A percentile compares a stretch with the other conserved stretches of the same genome.
These are phyloP conservation scores for Rousettus leschenaultii DNA, from an alignment of 2,113 vertebrate genomes.

Conservation along the genomic window DNA sequence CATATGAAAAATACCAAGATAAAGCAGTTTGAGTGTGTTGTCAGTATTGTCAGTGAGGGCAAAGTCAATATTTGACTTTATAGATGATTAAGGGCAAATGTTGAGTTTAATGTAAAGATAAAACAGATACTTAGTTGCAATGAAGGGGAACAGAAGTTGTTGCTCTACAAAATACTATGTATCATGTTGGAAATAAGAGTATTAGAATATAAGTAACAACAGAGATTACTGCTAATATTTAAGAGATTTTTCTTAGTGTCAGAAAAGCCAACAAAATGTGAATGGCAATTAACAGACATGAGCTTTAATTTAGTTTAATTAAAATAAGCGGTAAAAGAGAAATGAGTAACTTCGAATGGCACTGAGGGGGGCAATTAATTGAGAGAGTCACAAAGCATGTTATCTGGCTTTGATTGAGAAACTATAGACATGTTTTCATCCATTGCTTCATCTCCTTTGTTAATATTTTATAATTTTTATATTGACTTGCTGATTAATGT, in stretches of 20 bases:
- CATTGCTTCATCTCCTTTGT: not conserved
- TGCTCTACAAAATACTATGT: not conserved
- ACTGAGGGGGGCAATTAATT: not conserved
- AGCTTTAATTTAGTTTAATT: conserved; percentile 40
- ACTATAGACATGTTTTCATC: not conserved
- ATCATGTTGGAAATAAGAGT: conserved; percentile 3
- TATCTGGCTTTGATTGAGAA: conserved; percentile 31
- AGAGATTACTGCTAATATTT: not conserved
- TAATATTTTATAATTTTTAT: conserved; percentile 47
- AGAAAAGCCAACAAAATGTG: conserved; percentile 44
- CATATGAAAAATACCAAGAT: not conserved
- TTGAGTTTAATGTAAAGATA: not conserved
- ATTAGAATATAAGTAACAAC: conserved; percentile 16
- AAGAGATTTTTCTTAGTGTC: not conserved
- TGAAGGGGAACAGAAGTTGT: conserved; percentile 48
- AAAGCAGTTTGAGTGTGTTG: conserved; percentile 33
- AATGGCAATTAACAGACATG: conserved; percentile 15
- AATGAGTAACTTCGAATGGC: not conserved
- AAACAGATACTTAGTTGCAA: conserved; percentile 51
- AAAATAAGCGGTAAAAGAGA: conserved; percentile 46
- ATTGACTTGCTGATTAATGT: conserved; percentile 22
- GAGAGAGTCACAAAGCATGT: not conserved
- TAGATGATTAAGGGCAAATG: not conserved
- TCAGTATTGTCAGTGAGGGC: not conserved
- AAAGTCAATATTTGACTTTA: conserved; percentile 62